These are phyloP conservation scores for Myiotriccus ornatus DNA, from an alignment of 2,797 vertebrate genomes.

Conservation along the genomic window DNA sequence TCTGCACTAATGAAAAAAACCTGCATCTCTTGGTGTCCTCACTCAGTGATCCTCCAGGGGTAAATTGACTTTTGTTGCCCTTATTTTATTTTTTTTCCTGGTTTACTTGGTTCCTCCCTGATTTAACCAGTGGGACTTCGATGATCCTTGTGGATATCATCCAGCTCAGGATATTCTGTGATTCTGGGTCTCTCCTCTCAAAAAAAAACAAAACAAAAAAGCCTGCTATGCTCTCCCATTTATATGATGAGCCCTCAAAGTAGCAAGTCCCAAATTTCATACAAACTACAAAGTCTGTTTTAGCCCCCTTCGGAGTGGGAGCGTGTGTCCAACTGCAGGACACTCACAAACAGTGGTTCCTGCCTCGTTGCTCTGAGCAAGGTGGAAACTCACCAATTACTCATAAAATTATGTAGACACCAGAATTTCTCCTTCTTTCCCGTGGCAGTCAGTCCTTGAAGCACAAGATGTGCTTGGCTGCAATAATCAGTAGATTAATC, in stretches of 20 bases:
- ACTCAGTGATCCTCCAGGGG: fast-evolving
- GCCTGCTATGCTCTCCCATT: not conserved
- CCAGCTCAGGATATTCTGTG: not conserved
- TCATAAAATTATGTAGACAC: not conserved
- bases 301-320: not conserved
- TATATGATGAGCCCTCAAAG: not conserved
- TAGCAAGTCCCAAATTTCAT: not conserved
- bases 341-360: not conserved
- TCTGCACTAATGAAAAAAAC: not conserved
- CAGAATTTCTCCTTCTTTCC: not conserved
- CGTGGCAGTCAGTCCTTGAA: not conserved
- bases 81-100: not conserved
- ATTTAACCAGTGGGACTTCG: not conserved
- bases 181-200: not conserved
- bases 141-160: not conserved
- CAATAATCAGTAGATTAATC: not conserved
- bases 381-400: not conserved
- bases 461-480: not conserved
- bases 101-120: not conserved
- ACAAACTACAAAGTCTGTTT: not conserved
- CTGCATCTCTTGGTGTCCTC: not conserved
- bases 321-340: not conserved
- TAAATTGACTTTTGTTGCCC: not conserved
- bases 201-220: not conserved
- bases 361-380: not conserved